phyloP scores from a whole-genome alignment of 2,797 vertebrate genomes.

The Sebastes reedi region DNA sequence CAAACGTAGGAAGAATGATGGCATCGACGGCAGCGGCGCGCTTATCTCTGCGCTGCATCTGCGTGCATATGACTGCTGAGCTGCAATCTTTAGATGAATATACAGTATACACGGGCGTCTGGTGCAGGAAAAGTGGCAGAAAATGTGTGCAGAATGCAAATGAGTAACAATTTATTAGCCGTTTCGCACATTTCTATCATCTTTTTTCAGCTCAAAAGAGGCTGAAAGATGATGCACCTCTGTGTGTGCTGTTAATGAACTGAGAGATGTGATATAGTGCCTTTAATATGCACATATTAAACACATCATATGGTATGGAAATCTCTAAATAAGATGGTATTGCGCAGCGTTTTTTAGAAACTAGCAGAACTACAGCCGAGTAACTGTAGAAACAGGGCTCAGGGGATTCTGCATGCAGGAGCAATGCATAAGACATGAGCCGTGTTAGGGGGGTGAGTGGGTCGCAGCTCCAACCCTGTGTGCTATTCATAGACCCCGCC shows the following conservation, averaged over 20 bases:
- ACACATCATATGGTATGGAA: not conserved
- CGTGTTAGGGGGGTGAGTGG: slow-evolving; percentile 68
- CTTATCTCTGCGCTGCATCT: slow-evolving; percentile 57
- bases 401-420: slow-evolving; percentile 45
- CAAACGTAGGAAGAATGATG: slow-evolving; percentile 39
- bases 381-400: slow-evolving; percentile 13
- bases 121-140: not conserved
- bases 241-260: slow-evolving; percentile 26
- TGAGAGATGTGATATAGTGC: not conserved
- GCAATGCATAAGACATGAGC: slow-evolving; percentile 69
- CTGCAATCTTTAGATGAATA: slow-evolving; percentile 16
- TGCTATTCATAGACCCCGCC: slow-evolving; percentile 75
- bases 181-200: slow-evolving; percentile 6
- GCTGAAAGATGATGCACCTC: not conserved
- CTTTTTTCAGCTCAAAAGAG: not conserved
- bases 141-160: slow-evolving; percentile 31
- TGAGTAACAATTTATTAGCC: slow-evolving; percentile 33
- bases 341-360: not conserved
- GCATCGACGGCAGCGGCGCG: not conserved
- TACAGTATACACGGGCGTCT: not conserved
- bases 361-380: not conserved
- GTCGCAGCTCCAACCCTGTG: slow-evolving; percentile 58
- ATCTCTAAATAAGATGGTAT: not conserved
- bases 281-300: slow-evolving; percentile 2
- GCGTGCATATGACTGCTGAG: slow-evolving; percentile 19